Conservation (phyloP, 1,140 invertebrate genomes). For the Prorops nasuta region DNA sequence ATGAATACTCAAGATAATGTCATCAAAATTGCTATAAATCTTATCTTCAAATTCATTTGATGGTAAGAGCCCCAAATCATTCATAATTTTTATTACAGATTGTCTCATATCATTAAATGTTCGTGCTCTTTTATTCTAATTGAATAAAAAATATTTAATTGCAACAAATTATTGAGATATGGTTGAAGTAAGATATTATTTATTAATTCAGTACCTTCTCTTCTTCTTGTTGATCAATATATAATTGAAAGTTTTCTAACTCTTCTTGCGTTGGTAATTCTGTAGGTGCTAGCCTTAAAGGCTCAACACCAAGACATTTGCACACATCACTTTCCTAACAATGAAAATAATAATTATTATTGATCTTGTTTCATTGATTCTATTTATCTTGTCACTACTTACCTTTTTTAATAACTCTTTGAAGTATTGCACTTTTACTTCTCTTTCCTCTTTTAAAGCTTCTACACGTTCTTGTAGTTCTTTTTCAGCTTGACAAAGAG, state of each 20-base stretch:
- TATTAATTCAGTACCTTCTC: conserved; percentile 43
- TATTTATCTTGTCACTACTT: conserved; percentile 2
- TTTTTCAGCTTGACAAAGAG: conserved; percentile 27
- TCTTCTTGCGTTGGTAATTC: conserved; percentile 51
- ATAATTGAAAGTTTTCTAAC: conserved; percentile 49
- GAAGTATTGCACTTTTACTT: conserved; percentile 27
- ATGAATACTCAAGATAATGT: conserved; percentile 55
- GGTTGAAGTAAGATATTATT: neutral
- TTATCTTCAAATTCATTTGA: conserved; percentile 57
- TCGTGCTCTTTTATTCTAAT: conserved; percentile 48
- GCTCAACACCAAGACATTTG: too few relatives aligned
- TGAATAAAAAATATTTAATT: conserved; percentile 11
- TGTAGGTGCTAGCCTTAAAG: too few relatives aligned
- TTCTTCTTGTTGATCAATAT: conserved; percentile 55
- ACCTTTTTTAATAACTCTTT: conserved; percentile 30
- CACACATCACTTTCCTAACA: conserved; percentile 24
- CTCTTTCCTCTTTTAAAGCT: conserved; percentile 26
- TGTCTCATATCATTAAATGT: conserved; percentile 54
- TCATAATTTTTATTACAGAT: conserved; percentile 58
- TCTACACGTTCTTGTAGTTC: conserved; percentile 28
- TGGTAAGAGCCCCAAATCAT: conserved; percentile 56
- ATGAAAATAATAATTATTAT: neutral
- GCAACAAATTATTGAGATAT: neutral
- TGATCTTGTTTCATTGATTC: neutral
- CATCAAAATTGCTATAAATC: conserved; percentile 50